These are phyloP conservation scores for Nyctibius grandis DNA, from an alignment of 2,797 vertebrate species.

Conservation along the genomic window DNA sequence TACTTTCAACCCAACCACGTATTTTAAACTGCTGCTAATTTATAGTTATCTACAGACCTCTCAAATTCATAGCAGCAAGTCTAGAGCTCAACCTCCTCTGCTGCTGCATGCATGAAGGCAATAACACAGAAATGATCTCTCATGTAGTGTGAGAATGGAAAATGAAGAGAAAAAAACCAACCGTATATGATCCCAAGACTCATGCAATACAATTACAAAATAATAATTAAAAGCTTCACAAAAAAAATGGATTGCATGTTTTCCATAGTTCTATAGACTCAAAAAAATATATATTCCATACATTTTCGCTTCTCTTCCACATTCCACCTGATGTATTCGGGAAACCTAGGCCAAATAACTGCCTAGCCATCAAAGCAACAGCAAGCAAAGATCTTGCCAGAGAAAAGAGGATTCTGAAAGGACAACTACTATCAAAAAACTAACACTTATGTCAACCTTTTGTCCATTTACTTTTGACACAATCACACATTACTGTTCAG, in stretches of 20 bases:
- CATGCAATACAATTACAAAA: background rate
- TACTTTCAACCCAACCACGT: background rate
- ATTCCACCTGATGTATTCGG: background rate
- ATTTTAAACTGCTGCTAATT: conserved; percentile 6
- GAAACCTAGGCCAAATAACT: background rate
- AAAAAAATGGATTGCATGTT: background rate
- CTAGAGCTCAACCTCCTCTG: background rate
- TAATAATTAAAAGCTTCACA: background rate
- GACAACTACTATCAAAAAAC: background rate
- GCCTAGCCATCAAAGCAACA: background rate
- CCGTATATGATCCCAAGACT: background rate
- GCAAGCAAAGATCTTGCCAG: background rate
- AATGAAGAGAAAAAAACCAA: background rate
- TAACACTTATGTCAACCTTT: background rate
- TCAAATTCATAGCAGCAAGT: background rate
- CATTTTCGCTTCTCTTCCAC: background rate
- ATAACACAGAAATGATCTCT: background rate
- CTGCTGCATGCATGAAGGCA: background rate
- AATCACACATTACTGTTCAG: background rate
- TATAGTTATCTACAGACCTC: background rate
- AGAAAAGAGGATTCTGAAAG: background rate
- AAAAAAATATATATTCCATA: background rate
- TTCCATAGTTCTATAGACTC: background rate
- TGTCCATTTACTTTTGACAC: background rate
- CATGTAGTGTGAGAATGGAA: background rate